phyloP scores from a whole-genome alignment of 2,797 vertebrate genomes.

The Pseudocheirus occidentalis region DNA sequence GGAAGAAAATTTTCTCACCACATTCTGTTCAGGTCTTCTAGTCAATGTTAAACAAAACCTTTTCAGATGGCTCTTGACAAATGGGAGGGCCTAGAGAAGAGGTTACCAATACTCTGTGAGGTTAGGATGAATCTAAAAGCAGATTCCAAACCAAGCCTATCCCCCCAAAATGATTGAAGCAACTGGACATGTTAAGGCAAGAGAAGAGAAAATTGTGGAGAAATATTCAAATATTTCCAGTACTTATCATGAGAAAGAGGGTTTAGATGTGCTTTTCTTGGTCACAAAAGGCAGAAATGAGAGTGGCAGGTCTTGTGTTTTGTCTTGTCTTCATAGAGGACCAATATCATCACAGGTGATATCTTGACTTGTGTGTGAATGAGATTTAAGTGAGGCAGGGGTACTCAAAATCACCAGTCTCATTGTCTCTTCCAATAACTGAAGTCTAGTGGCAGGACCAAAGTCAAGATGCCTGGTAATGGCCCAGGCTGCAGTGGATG shows the following conservation, averaged over 20 bases:
- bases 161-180: not conserved
- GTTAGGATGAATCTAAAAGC: not conserved
- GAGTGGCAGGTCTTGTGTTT: not conserved
- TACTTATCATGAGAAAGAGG: not conserved
- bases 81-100: not conserved
- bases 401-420: too few species aligned
- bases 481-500: too few species aligned
- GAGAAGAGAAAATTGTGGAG: not conserved
- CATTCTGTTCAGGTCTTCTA: not conserved
- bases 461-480: too few species aligned
- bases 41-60: not conserved
- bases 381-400: too few species aligned
- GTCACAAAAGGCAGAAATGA: not conserved
- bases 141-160: not conserved
- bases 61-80: not conserved
- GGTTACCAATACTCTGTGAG: not conserved
- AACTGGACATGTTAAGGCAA: not conserved
- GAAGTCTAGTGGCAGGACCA: too few species aligned
- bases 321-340: not conserved
- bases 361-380: too few species aligned
- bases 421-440: too few species aligned
- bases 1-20: not conserved
- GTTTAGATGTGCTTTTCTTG: not conserved
- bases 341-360: not conserved
- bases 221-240: not conserved